Evolutionary conservation across 2,888 invertebrate species (phyloP), one percentile per base, ranked within the genome.

Genomic region (Mimumesa dahlbomi): DNA sequence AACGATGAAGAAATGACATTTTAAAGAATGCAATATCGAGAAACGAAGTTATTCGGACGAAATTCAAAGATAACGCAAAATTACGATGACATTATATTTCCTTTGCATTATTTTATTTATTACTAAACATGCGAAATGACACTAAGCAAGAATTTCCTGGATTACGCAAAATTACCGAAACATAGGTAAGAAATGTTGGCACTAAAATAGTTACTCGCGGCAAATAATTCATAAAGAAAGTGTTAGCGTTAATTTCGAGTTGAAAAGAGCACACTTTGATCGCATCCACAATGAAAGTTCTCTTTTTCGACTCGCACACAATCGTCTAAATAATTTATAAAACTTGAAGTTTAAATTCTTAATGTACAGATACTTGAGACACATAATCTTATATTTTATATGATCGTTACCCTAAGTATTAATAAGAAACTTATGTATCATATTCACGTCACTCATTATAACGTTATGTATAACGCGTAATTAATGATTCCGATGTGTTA

Each of bases 371-470:
- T 25, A 38, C 45, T 36, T 40, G 22, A 43, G 43, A 13, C 19
- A 25, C 48, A 21, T 62, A 54, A 34, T 66, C 54, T 43, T 50
- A 49, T 62, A 66, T 66, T 66, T 66, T 54, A 14, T 54, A 66
- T 42, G 54, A 11, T 43, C 29, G 54, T 50, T 53, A 53, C 53
- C 62, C 29, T 43, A 36, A 62, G 36, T 29, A 19, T 36, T 16
- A 34, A 29, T 34, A 59, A 53, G 50, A 36, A 48, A 40, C n/a
- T 34, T 34, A 34, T 34, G 25, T 25, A 7, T 34, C 9, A 9
- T 29, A 9, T 29, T 29, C 2, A 9, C 2, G 6, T 2, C 9
- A 9, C 9, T 29, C 9, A 9, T 29, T 2, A 29, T 29, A 2
- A 2, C 29, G 29, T 29, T 29, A 29, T 9, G 22, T 40, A 29